Base-by-base conservation (phyloP, 2,888 invertebrate species). In the Creontiades dilutus region DNA sequence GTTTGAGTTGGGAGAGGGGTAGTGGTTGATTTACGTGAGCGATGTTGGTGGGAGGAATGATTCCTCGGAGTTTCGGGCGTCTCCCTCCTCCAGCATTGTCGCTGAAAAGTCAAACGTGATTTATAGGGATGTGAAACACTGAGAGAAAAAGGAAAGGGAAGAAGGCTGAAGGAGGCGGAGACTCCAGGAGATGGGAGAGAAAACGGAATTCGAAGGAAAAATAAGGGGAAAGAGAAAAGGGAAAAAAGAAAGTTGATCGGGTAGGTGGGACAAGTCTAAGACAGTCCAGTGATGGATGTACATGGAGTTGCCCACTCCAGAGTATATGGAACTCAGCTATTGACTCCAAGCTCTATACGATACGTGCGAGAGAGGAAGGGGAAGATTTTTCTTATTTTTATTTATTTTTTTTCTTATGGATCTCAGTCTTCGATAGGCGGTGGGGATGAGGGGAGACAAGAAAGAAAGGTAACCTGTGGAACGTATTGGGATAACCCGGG, bases 201-300 rank as follows among this genome's bases (percentile, higher is more conserved):
- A 19, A 61, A 68, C 68, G 68, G 68, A 52, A 68, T 68, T 68
- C 19, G 68, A 68, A 68, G 19, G 68, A 68, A 68, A 68, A 68
- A 68, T 68, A 68, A 68, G 68, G 47, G n/a, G 12, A 82, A 47
- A 81, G 19, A 28, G 80, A 16, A n/a, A n/a, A n/a, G 46, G 37
- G 81, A 48, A 19, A 81, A 52, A 82, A 82, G 23, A 27, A 82
- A 16, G 47, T 82, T 82, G 82, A 82, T 82, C 47, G 82, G 82
- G 82, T 52, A 82, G 82, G 82, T 82, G 52, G 82, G 82, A 82
- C 82, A 82, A 48, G 52, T 46, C 52, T 82, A 82, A 82, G 82
- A 82, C 82, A 82, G 82, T 52, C 82, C 47, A 82, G 82, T 82
- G 82, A 82, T 82, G 82, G 82, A 82, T 82, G 82, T 82, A 27